These are phyloP conservation scores for Cephonodes hylas DNA, from an alignment of 2,888 invertebrate species.

Conservation along the genomic window DNA sequence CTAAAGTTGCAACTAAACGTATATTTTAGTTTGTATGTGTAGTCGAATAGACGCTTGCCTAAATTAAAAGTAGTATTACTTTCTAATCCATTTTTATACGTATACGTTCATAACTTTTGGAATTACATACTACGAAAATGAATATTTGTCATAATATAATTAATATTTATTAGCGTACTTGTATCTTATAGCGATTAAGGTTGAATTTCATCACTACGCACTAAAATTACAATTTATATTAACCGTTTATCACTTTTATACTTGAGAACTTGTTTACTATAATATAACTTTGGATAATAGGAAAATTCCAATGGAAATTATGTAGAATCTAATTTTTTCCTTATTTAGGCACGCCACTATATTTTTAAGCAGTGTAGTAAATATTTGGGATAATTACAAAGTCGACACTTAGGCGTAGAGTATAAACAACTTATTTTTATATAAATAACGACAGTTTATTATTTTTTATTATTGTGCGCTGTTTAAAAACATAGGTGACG, in stretches of 20 bases:
- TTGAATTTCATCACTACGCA: neutral
- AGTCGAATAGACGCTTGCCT: too few relatives aligned
- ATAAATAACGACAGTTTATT: neutral
- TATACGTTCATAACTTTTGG: neutral
- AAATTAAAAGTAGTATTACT: too few relatives aligned
- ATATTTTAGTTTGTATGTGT: too few relatives aligned
- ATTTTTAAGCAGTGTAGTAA: neutral
- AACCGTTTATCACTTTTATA: neutral
- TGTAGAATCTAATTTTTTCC: neutral
- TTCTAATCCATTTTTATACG: too few relatives aligned
- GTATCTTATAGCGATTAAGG: neutral
- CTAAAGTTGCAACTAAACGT: too few relatives aligned
- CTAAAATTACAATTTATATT: neutral
- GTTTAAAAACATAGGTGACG: neutral
- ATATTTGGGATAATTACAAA: neutral
- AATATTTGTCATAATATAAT: neutral
- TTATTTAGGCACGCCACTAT: neutral
- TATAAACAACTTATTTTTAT: neutral
- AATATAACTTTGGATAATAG: conserved; percentile 2
- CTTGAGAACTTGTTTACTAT: neutral
- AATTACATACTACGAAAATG: neutral
- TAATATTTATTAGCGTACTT: neutral
- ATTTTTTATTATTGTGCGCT: too few relatives aligned
- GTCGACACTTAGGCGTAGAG: neutral
- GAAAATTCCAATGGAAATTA: neutral